These are phyloP conservation scores for Galaxea fascicularis DNA, from an alignment of 92 coral and sea anemone species.

Conservation along the genomic window DNA sequence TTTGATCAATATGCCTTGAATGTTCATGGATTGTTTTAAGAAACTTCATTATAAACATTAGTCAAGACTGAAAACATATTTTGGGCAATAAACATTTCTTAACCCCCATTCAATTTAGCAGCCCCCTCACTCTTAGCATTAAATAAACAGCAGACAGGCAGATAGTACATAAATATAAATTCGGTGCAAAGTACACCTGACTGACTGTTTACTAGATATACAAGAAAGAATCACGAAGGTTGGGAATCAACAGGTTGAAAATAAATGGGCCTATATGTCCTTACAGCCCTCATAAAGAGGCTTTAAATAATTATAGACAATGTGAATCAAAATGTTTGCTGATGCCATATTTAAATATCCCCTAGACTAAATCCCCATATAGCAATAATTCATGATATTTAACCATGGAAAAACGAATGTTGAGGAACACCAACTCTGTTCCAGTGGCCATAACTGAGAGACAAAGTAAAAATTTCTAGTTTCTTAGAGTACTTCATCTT, in stretches of 20 bases:
- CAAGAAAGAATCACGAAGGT: not conserved
- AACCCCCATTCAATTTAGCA: not conserved
- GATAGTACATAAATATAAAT: not conserved
- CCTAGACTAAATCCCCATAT: not conserved
- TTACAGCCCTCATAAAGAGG: not conserved
- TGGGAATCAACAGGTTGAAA: not conserved
- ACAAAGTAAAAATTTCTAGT: conserved; percentile 52
- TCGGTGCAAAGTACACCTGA: no score
- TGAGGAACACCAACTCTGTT: conserved; percentile 65
- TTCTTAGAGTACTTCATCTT: conserved; percentile 57
- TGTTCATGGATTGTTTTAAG: not conserved
- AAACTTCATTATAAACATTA: not conserved
- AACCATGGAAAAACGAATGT: conserved; percentile 17
- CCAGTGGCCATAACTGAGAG: conserved; percentile 59
- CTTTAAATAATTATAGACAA: not conserved
- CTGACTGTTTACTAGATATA: not conserved
- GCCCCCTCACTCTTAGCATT: not conserved
- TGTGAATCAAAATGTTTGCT: not conserved
- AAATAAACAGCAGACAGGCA: not conserved
- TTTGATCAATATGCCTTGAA: not conserved
- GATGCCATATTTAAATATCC: no score
- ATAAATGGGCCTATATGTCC: not conserved
- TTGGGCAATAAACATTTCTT: not conserved
- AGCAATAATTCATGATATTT: not conserved
- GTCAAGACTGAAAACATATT: not conserved